These are phyloP conservation scores for Nyctereutes procyonoides DNA, from an alignment of 2,113 vertebrate species.

Conservation along the genomic window DNA sequence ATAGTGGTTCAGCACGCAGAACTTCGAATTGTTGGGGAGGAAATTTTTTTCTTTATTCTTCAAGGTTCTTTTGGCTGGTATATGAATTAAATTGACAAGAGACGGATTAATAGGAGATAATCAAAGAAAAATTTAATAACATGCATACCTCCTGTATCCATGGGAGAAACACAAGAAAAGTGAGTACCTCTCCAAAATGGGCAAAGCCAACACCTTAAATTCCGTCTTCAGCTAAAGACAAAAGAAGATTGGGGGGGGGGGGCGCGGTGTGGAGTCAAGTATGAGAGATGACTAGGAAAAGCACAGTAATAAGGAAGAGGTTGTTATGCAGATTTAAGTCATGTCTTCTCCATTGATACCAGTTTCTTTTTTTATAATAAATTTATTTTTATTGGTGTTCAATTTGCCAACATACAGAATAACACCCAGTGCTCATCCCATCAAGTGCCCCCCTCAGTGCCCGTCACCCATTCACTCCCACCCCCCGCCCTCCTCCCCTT, in stretches of 20 bases:
- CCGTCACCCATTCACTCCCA: too few relatives aligned
- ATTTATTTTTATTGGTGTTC: too few relatives aligned
- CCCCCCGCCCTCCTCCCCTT: too few relatives aligned
- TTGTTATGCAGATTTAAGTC: background rate
- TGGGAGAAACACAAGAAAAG: background rate
- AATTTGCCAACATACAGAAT: too few relatives aligned
- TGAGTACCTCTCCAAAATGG: background rate
- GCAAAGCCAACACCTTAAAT: background rate
- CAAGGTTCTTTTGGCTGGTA: background rate
- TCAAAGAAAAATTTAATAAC: background rate
- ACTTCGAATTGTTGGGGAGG: background rate
- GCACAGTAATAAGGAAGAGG: background rate
- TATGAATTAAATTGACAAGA: background rate
- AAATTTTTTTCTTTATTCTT: background rate
- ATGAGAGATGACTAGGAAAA: background rate
- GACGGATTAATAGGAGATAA: background rate
- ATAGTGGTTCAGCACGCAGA: background rate
- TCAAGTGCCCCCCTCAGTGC: too few relatives aligned
- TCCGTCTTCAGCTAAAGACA: background rate
- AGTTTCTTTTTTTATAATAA: background rate
- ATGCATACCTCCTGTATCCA: background rate
- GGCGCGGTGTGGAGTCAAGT: background rate
- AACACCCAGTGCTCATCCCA: too few relatives aligned
- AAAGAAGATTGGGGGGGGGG: background rate
- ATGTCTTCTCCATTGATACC: background rate